Evolutionary conservation across 2,113 vertebrate species (phyloP).

Genomic region (Mobula birostris): DNA sequence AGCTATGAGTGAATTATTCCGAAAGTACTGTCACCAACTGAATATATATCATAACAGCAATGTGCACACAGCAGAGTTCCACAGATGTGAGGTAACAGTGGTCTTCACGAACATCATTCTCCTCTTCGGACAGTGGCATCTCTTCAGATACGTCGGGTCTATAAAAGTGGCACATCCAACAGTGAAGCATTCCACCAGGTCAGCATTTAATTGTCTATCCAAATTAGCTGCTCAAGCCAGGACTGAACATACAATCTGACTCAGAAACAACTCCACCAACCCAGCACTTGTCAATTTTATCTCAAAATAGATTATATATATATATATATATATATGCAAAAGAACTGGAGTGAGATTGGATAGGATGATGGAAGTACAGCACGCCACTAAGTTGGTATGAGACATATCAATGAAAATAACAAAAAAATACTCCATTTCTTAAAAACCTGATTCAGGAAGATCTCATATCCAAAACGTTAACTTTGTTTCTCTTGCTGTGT

Average conservation of each 20-base stretch:
- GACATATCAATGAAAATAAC: too few relatives aligned
- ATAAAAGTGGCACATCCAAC: neutral
- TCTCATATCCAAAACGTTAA: too few relatives aligned
- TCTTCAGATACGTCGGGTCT: too few relatives aligned
- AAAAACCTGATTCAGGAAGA: too few relatives aligned
- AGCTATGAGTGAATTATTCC: too few relatives aligned
- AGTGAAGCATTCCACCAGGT: neutral
- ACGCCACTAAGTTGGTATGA: neutral
- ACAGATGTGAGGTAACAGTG: neutral
- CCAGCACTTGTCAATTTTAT: neutral
- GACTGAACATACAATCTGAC: neutral
- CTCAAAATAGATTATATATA: neutral
- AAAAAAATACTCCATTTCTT: too few relatives aligned
- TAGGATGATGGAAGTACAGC: too few relatives aligned
- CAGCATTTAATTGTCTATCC: neutral
- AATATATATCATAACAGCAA: too few relatives aligned
- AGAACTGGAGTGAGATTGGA: neutral
- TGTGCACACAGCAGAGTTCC: neutral
- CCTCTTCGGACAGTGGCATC: neutral
- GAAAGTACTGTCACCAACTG: too few relatives aligned
- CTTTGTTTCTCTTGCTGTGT: too few relatives aligned
- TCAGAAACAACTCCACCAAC: neutral
- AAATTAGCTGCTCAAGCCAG: neutral
- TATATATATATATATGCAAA: neutral
- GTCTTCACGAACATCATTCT: neutral